Percentiles rank a stretch among this genome's conserved stretches.
Evolutionary conservation across 2,797 vertebrate genomes (phyloP).

Genomic region (Neomorphus geoffroyi): DNA sequence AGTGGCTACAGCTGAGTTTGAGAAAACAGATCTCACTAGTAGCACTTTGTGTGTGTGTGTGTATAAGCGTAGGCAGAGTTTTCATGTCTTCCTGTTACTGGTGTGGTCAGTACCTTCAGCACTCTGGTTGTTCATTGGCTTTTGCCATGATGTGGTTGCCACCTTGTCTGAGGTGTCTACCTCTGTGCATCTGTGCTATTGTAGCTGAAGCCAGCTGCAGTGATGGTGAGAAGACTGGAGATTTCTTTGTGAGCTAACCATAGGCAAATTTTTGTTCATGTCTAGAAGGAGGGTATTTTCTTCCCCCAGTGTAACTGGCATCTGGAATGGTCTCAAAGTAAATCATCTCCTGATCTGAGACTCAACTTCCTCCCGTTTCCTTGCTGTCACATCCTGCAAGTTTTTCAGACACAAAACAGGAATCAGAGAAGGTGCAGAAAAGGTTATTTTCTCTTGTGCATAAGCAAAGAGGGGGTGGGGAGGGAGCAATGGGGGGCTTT

Average conservation of each 20-base stretch:
- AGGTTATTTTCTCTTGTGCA: not conserved
- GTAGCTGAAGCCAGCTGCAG: not conserved
- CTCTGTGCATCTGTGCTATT: not conserved
- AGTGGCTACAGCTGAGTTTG: not conserved
- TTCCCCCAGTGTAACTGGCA: not conserved
- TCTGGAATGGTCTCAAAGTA: not conserved
- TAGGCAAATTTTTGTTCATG: not conserved
- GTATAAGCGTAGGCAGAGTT: not conserved
- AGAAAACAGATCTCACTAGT: not conserved
- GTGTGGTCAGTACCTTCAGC: not conserved
- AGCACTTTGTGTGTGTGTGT: not conserved
- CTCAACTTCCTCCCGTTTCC: not conserved
- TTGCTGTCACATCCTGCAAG: not conserved
- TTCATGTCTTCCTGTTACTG: not conserved
- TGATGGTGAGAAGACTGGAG: not conserved
- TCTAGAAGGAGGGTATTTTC: not conserved
- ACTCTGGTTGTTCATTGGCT: not conserved
- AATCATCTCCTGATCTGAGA: not conserved
- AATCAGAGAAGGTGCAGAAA: not conserved
- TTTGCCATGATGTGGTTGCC: not conserved
- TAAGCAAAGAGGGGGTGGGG: not conserved
- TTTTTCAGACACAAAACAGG: not conserved
- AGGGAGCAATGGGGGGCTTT: not conserved
- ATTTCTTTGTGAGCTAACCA: not conserved
- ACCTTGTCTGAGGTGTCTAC: not conserved